A percentile compares a stretch with the other conserved stretches of the same genome.
Conservation (phyloP, 1,140 invertebrate genomes). For the Aphis craccivora region DNA sequence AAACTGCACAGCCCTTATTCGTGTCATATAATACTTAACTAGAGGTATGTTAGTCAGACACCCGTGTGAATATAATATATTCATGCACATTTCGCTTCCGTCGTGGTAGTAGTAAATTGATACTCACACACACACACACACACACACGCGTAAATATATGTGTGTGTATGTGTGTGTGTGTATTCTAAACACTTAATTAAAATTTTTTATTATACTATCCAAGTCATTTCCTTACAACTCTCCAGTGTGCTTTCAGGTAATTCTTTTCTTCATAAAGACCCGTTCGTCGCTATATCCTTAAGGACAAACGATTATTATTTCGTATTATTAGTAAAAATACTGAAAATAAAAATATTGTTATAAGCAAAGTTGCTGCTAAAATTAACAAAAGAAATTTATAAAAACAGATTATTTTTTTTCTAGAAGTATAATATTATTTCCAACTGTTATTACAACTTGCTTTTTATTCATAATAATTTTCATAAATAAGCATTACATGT, state of each 20-base stretch:
- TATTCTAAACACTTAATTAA: background rate
- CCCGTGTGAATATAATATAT: background rate
- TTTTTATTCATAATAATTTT: background rate
- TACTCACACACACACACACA: background rate
- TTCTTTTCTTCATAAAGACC: background rate
- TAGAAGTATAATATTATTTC: background rate
- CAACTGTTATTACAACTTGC: background rate
- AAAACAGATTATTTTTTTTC: background rate
- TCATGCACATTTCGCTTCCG: background rate
- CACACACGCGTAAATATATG: no score
- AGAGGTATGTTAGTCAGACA: background rate
- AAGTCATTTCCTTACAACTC: background rate
- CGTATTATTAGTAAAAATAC: constrained; percentile 1
- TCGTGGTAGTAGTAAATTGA: background rate
- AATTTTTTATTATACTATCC: background rate
- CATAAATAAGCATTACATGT: background rate
- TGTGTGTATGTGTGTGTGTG: background rate
- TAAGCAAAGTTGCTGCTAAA: background rate
- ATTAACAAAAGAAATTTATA: background rate
- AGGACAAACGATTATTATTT: constrained; percentile 32
- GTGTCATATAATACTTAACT: background rate
- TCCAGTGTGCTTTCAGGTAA: background rate
- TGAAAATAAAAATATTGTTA: background rate
- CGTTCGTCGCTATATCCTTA: background rate
- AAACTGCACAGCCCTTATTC: background rate